These are phyloP conservation scores for Lathamus discolor DNA, from an alignment of 2,113 vertebrate species.

Conservation along the genomic window DNA sequence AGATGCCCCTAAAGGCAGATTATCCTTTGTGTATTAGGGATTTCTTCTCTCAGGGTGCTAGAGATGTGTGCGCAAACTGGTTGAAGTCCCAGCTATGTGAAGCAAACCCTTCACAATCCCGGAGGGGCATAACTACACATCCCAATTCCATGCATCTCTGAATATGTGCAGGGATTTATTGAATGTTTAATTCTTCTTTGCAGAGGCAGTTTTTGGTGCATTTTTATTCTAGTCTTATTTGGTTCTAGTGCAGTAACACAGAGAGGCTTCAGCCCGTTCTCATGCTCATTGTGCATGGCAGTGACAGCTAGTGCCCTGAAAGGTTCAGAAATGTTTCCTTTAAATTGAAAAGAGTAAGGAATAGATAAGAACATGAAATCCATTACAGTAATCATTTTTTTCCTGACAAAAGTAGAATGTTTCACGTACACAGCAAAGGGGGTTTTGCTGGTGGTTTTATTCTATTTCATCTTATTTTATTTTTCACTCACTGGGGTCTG, in stretches of 20 bases:
- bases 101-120: neutral
- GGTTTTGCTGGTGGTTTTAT: neutral
- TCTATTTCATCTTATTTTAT: neutral
- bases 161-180: neutral
- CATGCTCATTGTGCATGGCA: neutral
- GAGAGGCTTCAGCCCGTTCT: neutral
- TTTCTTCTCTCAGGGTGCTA: neutral
- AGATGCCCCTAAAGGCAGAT: neutral
- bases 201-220: neutral
- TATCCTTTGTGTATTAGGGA: too few relatives aligned
- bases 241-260: neutral
- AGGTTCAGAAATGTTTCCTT: constrained; percentile 38
- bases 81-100: neutral
- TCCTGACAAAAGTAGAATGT: neutral
- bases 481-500: neutral
- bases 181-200: neutral
- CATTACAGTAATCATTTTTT: constrained; percentile 38
- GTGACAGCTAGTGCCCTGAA: constrained; percentile 26
- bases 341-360: constrained; percentile 47
- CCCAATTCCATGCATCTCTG: neutral
- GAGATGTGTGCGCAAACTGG: neutral
- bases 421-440: neutral
- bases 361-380: constrained; percentile 49
- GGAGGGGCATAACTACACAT: neutral
- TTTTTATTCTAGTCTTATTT: neutral